Base-by-base conservation (phyloP, 2,113 vertebrate species). In the Zosterops pallidus region DNA sequence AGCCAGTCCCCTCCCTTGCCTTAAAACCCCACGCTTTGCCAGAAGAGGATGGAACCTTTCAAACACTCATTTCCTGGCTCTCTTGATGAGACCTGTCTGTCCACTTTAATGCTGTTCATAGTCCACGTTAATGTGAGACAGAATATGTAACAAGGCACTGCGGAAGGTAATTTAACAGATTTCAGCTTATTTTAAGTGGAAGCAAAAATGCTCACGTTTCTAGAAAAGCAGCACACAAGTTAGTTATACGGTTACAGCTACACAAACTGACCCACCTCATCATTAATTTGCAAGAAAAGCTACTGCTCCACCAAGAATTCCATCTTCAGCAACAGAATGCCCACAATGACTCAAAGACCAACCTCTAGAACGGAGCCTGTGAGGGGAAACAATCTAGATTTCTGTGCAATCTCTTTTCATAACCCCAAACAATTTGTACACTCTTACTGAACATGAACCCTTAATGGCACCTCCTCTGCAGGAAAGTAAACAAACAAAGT, bases 401-500 rank as follows among this genome's bases (percentile, higher is more conserved):
- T 31, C 57, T 39, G 23, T 65, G 26, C 28, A 55, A 39, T 21
- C 26, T 21, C 11, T 39, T 35, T 7, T 89, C n/a, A 42, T 29
- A 65, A 67, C 42, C 53, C 65, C 41, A 52, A 70, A 12, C 6
- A 25, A 62, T 1, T 24, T 52, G 44, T 26, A 35, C 24, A 7
- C 8, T 41, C 62, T 33, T 22, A 39, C 14, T 37, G 69, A 67
- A 29, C 20, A 7, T 11, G 35, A 83, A 59, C 60, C 39, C 64
- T 55, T 57, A 50, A 63, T 18, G 50, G 74, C 37, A 53, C 18
- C 20, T 75, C 44, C 41, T 85, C 63, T n/a, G 21, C 50, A 83
- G 67, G 14, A 49, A 65, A 85, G 65, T 26, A 95, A 95, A 93
- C 63, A 92, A 95, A 89, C 89, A 86, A 95, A 94, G 68, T 92